phyloP scores from a whole-genome alignment of 2,113 vertebrate genomes.

The Trematomus loennbergii region DNA sequence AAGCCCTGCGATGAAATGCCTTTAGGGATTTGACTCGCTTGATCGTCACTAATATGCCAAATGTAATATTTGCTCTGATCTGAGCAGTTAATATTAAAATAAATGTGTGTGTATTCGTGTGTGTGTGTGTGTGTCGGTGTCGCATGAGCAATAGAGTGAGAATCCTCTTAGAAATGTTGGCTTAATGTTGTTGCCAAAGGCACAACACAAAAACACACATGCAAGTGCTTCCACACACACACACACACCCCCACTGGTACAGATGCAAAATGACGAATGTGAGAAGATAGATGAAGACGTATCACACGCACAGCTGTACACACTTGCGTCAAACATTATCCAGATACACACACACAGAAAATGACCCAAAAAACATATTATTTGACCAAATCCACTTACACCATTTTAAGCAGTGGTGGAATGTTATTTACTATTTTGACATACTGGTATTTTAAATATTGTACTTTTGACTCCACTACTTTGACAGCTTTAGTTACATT shows the following conservation, averaged over 20 bases:
- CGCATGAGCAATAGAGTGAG: slow-evolving; percentile 4
- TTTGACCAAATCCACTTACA: slow-evolving; percentile 15
- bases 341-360: not conserved
- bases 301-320: not conserved
- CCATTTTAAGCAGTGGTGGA: too few relatives aligned
- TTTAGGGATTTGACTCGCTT: slow-evolving; percentile 39
- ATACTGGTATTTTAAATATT: too few relatives aligned
- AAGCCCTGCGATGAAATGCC: slow-evolving; percentile 11
- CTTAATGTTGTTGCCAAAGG: slow-evolving; percentile 52
- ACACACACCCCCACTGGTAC: not conserved
- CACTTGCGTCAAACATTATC: not conserved
- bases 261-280: slow-evolving; percentile 8
- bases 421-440: too few relatives aligned
- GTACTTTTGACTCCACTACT: too few relatives aligned
- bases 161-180: slow-evolving; percentile 73
- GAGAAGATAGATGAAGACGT: not conserved
- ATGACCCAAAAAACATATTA: not conserved
- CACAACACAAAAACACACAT: slow-evolving; percentile 46
- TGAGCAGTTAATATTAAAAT: slow-evolving; percentile 15
- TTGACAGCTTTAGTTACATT: too few relatives aligned
- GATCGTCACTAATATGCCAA: slow-evolving; percentile 9
- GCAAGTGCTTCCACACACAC: slow-evolving; percentile 7
- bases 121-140: not conserved
- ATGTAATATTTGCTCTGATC: slow-evolving; percentile 22
- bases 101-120: not conserved